Evolutionary conservation across 1,140 invertebrate species (phyloP).

Genomic region (Leptoteleia sp.): DNA sequence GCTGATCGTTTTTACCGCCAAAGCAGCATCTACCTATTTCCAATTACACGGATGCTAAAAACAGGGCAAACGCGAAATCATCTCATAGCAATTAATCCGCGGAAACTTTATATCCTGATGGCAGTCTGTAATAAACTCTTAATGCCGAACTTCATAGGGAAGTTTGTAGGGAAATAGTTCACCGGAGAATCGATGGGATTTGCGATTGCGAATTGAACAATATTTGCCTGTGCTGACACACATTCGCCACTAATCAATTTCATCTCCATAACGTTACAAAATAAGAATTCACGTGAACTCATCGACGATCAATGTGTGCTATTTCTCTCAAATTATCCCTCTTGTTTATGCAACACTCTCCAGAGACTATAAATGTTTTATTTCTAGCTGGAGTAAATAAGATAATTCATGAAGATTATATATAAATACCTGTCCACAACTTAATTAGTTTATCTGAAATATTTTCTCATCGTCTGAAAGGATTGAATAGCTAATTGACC

Average conservation of each 20-base stretch:
- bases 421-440: too few species aligned
- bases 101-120: conserved; percentile 65
- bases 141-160: conserved; percentile 29
- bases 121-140: conserved; percentile 56
- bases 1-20: conserved; percentile 53
- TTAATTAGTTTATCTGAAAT: too few species aligned
- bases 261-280: background rate
- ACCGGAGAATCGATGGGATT: conserved; percentile 40
- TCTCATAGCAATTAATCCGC: conserved; percentile 60
- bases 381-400: too few species aligned
- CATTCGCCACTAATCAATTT: conserved; percentile 46
- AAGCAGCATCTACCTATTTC: conserved; percentile 53
- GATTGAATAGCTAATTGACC: conserved; percentile 12
- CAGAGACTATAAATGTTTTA: too few species aligned
- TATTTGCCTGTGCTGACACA: conserved; percentile 45
- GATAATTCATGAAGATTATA: too few species aligned
- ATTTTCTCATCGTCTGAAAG: too few species aligned
- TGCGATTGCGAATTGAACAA: conserved; percentile 39
- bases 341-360: too few species aligned
- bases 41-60: conserved; percentile 60
- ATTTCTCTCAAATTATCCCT: too few species aligned
- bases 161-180: conserved; percentile 54
- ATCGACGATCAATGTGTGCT: too few species aligned
- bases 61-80: conserved; percentile 55
- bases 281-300: too few species aligned